phyloP scores from a whole-genome alignment of 2,113 vertebrate genomes.

The Jaculus jaculus region DNA sequence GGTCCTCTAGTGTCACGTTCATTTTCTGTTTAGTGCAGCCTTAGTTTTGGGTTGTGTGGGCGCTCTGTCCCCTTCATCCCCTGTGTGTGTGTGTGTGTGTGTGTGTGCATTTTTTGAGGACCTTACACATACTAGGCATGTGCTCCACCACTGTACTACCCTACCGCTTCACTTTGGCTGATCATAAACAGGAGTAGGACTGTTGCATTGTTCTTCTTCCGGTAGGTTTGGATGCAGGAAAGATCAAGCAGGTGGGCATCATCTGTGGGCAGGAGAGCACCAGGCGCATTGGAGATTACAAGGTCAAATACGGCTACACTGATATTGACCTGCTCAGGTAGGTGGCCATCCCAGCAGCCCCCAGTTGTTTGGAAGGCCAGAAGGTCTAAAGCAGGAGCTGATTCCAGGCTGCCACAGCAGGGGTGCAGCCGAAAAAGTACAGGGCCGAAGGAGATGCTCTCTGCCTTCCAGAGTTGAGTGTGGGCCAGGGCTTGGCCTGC shows the following conservation, averaged over 20 bases:
- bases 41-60: rapidly evolving
- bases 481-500: background rate
- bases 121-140: too few relatives aligned
- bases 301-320: slow-evolving; percentile 94
- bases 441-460: background rate
- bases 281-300: slow-evolving; percentile 96
- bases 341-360: slow-evolving; percentile 46
- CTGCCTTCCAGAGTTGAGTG: background rate
- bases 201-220: slow-evolving; percentile 9
- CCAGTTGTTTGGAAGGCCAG: background rate
- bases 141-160: too few relatives aligned
- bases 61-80: background rate
- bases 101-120: too few relatives aligned
- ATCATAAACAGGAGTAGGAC: background rate
- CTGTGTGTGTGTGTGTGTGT: too few relatives aligned
- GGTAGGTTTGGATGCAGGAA: slow-evolving; percentile 92
- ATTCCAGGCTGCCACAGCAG: too few relatives aligned
- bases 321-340: slow-evolving; percentile 97
- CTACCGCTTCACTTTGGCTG: background rate
- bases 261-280: slow-evolving; percentile 96
- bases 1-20: background rate
- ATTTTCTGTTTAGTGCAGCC: background rate
- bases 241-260: slow-evolving; percentile 92
- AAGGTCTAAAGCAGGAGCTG: background rate
- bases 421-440: background rate